Evolutionary conservation across 1,140 invertebrate species (phyloP), one percentile per base, ranked within the genome.

Genomic region (Chrysopa pallens): DNA sequence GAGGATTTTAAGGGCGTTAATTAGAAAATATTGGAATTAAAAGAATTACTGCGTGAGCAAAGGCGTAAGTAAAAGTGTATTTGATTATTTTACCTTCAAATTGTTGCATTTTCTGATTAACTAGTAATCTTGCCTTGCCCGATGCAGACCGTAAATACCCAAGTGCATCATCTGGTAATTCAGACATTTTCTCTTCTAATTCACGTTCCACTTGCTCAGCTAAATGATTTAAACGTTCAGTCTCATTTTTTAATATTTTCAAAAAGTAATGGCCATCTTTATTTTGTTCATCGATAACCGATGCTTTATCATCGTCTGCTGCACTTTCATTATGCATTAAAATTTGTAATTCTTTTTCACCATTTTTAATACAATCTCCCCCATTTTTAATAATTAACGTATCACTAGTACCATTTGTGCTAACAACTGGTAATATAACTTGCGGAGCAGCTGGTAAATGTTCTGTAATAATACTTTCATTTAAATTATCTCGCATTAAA

Each of bases 61-160:
- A n/a, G n/a, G n/a, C n/a, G n/a, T n/a, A n/a, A n/a, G n/a, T n/a
- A n/a, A n/a, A n/a, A n/a, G n/a, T n/a, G n/a, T n/a, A n/a, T n/a
- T n/a, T n/a, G n/a, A n/a, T n/a, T n/a, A n/a, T n/a, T n/a, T n/a
- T 46, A 72, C 84, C 89, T 68, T 82, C 75, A 62, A 96, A 96
- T 61, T 97, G 92, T 59, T 89, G 80, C 73, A 94, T 90, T 59
- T 95, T 96, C 64, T 95, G 84, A 11, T 77, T 78, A 8, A 88
- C 76, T 39, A 97, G 63, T 38, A 97, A 67, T 45, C 84, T 73
- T 6, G 89, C 89, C 66, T 95, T 94, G 12, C 92, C 92, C 15
- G 86, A 76, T 11, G 89, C 86, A 8, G 90, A 80, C 38, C 87
- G 68, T 33, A 95, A 66, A 53, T 84, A 75, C 0, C 91, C 91